Percentiles rank a stretch among this genome's conserved stretches.
These are phyloP conservation scores for Selene dorsalis DNA, from an alignment of 2,797 vertebrate genomes.

Conservation along the genomic window DNA sequence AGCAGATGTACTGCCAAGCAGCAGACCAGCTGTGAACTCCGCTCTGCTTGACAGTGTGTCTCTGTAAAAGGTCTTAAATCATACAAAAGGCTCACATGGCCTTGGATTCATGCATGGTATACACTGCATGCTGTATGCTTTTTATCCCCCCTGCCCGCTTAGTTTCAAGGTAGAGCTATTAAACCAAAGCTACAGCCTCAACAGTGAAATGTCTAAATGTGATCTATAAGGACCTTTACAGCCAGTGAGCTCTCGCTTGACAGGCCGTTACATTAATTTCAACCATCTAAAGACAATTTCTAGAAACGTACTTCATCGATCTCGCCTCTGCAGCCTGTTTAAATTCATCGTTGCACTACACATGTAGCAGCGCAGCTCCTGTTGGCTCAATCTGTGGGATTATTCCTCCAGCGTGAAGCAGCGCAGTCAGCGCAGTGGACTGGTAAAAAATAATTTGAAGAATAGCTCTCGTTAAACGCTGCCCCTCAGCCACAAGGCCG, in stretches of 20 bases:
- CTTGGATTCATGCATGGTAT: background rate
- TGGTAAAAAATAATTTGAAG: background rate
- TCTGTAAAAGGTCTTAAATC: slow-evolving; percentile 29
- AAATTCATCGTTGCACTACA: slow-evolving; percentile 14
- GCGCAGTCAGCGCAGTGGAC: slow-evolving; percentile 26
- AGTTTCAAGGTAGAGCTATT: slow-evolving; percentile 11
- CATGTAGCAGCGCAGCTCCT: background rate
- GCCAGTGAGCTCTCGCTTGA: background rate
- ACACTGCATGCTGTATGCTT: background rate
- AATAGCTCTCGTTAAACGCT: background rate
- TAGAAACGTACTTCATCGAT: slow-evolving; percentile 16
- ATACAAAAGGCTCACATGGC: slow-evolving; percentile 27
- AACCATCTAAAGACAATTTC: slow-evolving; percentile 7
- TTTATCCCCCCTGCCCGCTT: background rate
- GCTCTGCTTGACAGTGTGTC: slow-evolving; percentile 41
- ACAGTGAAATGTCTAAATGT: slow-evolving; percentile 31
- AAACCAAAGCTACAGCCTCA: slow-evolving; percentile 19
- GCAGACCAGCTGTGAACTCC: slow-evolving; percentile 35
- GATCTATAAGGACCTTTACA: slow-evolving; percentile 29
- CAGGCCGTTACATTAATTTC: slow-evolving; percentile 18
- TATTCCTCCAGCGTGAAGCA: slow-evolving; percentile 11
- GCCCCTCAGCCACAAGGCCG: background rate
- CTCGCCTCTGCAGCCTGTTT: slow-evolving; percentile 10
- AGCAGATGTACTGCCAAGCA: slow-evolving; percentile 41
- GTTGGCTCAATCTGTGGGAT: slow-evolving; percentile 12